phyloP scores from a whole-genome alignment of 2,797 vertebrate genomes.

The Cichlasoma orientale region DNA sequence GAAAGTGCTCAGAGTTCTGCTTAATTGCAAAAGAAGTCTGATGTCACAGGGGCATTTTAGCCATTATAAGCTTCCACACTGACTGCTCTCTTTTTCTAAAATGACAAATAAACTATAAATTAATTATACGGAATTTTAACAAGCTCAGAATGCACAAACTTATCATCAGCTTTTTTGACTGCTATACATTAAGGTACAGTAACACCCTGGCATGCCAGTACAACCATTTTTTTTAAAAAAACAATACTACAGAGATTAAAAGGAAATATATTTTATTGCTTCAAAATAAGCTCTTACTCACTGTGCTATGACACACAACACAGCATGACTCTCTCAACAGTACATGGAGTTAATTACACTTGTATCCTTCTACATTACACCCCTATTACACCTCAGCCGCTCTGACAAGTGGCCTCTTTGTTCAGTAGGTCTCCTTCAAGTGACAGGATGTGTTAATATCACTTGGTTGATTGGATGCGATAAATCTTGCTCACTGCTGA shows the following conservation, averaged over 20 bases:
- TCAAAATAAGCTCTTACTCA: neutral
- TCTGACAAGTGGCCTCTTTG: conserved; percentile 78
- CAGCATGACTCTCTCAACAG: conserved; percentile 65
- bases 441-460: conserved; percentile 82
- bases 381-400: conserved; percentile 63
- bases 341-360: conserved; percentile 71
- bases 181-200: neutral
- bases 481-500: conserved; percentile 63
- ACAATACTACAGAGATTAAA: neutral
- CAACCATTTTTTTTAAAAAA: too few relatives aligned
- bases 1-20: conserved; percentile 54
- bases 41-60: conserved; percentile 46
- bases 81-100: neutral
- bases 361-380: conserved; percentile 71
- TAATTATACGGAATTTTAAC: neutral
- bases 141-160: neutral
- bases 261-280: neutral
- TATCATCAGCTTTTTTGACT: neutral
- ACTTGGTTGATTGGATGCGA: conserved; percentile 76
- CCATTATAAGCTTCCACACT: conserved; percentile 12
- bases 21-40: conserved; percentile 63
- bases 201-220: neutral
- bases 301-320: conserved; percentile 22
- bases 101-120: neutral
- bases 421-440: conserved; percentile 62